Evolutionary conservation across 2,888 invertebrate genomes (phyloP).

Genomic region (Hetaerina titia): DNA sequence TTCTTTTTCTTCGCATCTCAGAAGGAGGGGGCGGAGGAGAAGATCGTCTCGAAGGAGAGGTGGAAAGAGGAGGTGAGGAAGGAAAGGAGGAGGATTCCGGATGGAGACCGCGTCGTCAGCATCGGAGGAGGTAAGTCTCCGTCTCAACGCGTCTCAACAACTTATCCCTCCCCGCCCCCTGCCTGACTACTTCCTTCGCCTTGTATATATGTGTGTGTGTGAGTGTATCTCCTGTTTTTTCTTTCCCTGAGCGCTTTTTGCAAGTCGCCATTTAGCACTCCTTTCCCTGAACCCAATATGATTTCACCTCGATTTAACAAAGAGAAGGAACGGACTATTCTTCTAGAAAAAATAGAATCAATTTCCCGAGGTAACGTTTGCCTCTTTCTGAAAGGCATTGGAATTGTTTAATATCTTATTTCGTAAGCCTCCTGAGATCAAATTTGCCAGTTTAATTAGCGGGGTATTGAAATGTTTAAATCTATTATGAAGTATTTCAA

Average conservation of each 20-base stretch:
- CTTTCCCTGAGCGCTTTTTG: not conserved
- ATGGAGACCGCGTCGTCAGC: slow-evolving; percentile 58
- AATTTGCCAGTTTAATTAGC: too few species aligned
- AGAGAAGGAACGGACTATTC: not conserved
- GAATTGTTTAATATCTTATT: not conserved
- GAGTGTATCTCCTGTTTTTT: not conserved
- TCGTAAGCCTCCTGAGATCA: too few species aligned
- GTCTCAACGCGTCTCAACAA: slow-evolving; percentile 26
- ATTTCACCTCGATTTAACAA: not conserved
- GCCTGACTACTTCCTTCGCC: not conserved
- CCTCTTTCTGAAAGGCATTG: not conserved
- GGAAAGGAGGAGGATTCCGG: slow-evolving; percentile 21
- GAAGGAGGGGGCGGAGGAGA: not conserved
- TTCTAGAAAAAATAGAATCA: not conserved
- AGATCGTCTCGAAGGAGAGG: not conserved
- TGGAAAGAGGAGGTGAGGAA: not conserved
- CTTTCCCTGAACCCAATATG: not conserved
- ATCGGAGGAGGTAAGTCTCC: slow-evolving; percentile 60
- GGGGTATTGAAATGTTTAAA: too few species aligned
- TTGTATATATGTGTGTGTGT: not conserved
- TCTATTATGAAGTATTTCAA: too few species aligned
- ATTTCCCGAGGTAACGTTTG: not conserved
- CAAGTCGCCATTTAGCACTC: not conserved
- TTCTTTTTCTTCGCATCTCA: not conserved
- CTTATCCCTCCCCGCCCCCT: not conserved